Evolutionary conservation across 2,797 vertebrate genomes (phyloP), one percentile per base, ranked within the genome.

Genomic region (Tarsius wallacei): DNA sequence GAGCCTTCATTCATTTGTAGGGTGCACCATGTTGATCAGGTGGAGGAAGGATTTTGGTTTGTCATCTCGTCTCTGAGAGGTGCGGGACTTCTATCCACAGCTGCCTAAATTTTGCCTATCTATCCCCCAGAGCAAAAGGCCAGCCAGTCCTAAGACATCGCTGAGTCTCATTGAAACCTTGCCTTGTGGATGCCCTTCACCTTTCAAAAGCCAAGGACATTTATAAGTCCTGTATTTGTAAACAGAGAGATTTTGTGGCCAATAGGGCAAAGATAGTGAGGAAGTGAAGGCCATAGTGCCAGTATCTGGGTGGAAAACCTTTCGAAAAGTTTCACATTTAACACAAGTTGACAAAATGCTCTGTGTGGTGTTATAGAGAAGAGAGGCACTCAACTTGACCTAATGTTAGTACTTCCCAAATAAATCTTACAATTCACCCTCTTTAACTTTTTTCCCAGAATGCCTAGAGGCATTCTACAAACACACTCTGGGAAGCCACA

Each of bases 141-240:
- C 12, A 89, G 17, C 47, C 51, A 63, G 16, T 47, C 31, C 24
- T 11, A 55, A 19, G 16, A 76, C 55, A 87, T 17, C 7, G 7
- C 59, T 16, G 31, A 11, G 4, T 51, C 28, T 26, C 31, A 64
- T 33, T 4, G 17, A 87, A 64, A 31, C 24, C 53, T 76, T 13
- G 14, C 28, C 8, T 61, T 22, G 16, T 82, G 64, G 26, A 33
- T 42, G 8, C 12, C 33, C 21, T 74, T 90, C 22, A 61, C 47
- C 19, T 95, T 95, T 64, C 61, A 81, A 86, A 91, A 53, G 15
- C 53, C 47, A 73, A 84, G 26, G 47, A 13, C 22, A 47, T 21
- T 28, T 33, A 2, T 0, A 33, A 77, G 10, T 47, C 19, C 42
- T 74, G 31, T 2, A 16, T 70, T 42, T 36, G 51, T 55, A 84